Base-by-base conservation (phyloP, 2,888 invertebrate species). In the Epistrophe eligans region DNA sequence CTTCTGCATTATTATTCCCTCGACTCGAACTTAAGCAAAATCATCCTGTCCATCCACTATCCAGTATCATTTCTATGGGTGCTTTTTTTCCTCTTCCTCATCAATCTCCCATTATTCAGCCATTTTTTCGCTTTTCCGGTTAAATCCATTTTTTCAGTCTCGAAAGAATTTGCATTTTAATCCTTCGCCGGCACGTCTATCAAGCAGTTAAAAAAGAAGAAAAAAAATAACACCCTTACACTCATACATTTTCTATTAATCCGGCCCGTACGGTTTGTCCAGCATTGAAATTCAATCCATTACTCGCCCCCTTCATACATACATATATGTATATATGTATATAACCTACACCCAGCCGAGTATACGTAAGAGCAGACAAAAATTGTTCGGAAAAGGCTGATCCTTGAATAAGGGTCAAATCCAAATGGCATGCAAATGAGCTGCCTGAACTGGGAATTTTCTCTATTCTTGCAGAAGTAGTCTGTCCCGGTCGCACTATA, bases 401-500 rank as follows among this genome's bases (percentile, higher is more conserved):
- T 48, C 77, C 81, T 81, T 73, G 85, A 67, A 66, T 85, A 82
- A 82, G 85, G 85, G 74, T 85, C 85, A 82, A 85, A 82, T 82
- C 82, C 85, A 82, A 85, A 82, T 82, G 74, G 72, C 85, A 85
- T 85, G 85, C 85, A 85, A 85, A 85, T 85, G 85, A 85, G 85
- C 73, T 77, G 64, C 28, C 64, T 58, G 45, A 70, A 50, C 19
- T 60, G 71, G 50, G 64, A 79, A 82, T 77, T 77, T 74, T 81
- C 13, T 81, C 6, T 70, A 82, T 85, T 79, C 74, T 70, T 67
- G 55, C 24, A 55, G 40, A 24, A 24, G 19, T 40, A 40, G 24
- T 66, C 13, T 5, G 70, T 64, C 77, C 28, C 55, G 19, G 77
- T 80, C 71, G 52, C 64, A 60, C 80, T 66, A 71, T 58, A 66